These are phyloP conservation scores for Corythoichthys haematopterus DNA, from an alignment of 2,113 vertebrate genomes.

Conservation along the genomic window DNA sequence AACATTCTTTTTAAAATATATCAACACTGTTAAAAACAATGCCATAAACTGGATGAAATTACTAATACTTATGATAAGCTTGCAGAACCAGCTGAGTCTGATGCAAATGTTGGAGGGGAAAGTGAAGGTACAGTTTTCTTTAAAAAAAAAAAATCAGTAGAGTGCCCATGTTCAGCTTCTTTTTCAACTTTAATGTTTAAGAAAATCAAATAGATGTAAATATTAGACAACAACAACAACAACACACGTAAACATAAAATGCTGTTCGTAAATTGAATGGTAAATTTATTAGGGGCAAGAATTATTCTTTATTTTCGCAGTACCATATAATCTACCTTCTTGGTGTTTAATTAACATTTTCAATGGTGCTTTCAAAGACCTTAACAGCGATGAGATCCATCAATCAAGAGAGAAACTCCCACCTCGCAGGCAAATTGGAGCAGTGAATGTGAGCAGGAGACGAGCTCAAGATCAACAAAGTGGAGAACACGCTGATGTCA, in stretches of 20 bases:
- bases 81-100: slow-evolving; percentile 16
- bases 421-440: neutral
- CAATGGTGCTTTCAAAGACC: slow-evolving; percentile 23
- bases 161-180: too few species aligned
- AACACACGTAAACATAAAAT: neutral
- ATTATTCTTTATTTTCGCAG: neutral
- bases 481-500: slow-evolving; percentile 4
- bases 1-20: neutral
- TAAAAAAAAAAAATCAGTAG: too few species aligned
- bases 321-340: neutral
- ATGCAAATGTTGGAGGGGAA: slow-evolving; percentile 20
- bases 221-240: neutral
- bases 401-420: slow-evolving; percentile 7
- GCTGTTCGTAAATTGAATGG: neutral
- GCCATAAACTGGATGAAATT: neutral
- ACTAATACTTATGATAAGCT: neutral
- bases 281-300: neutral
- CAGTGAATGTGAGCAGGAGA: slow-evolving; percentile 6
- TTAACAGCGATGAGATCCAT: slow-evolving; percentile 47
- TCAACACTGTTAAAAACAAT: neutral
- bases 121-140: slow-evolving; percentile 22
- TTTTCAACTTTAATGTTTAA: too few species aligned
- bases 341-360: neutral
- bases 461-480: slow-evolving; percentile 10
- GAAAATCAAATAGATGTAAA: neutral